phyloP scores from a whole-genome alignment of 1,140 invertebrate genomes.

The Pogonus chalceus region DNA sequence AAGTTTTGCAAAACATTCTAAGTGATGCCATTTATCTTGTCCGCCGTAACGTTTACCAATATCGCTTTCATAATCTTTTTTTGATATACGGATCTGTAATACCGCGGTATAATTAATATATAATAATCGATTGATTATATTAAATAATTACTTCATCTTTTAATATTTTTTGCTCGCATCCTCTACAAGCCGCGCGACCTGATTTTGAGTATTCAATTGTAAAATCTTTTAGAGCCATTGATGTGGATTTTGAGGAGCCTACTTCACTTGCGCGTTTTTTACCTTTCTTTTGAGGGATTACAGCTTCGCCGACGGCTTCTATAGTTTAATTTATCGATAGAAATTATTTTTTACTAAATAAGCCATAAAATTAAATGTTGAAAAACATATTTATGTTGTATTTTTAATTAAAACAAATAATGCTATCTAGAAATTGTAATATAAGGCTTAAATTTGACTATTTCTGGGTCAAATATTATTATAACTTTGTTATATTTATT shows the following conservation, averaged over 20 bases:
- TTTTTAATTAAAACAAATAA: too few species aligned
- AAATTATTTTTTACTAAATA: too few species aligned
- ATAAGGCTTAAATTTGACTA: too few species aligned
- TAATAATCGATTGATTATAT: too few species aligned
- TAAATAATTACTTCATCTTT: constrained; percentile 51
- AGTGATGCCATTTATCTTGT: constrained; percentile 78
- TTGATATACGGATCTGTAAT: constrained; percentile 68
- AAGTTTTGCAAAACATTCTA: constrained; percentile 83
- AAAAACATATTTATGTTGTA: too few species aligned
- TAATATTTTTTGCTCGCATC: constrained; percentile 78
- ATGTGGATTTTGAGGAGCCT: constrained; percentile 18
- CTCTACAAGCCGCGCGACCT: constrained; percentile 65
- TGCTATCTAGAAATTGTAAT: too few species aligned
- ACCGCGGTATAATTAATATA: too few species aligned
- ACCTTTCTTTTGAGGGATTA: constrained; percentile 35
- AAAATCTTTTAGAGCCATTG: constrained; percentile 54
- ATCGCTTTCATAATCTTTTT: constrained; percentile 78
- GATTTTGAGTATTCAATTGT: constrained; percentile 84
- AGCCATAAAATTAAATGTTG: too few species aligned
- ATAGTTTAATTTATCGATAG: constrained; percentile 2
- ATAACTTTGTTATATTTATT: too few species aligned
- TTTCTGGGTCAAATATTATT: too few species aligned
- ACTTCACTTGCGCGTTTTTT: constrained; percentile 30
- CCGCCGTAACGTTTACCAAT: constrained; percentile 70
- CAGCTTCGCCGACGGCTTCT: constrained; percentile 27